Evolutionary conservation across 2,113 vertebrate genomes (phyloP), one percentile per base, ranked within the genome.

Genomic region (Ptyas mucosa): DNA sequence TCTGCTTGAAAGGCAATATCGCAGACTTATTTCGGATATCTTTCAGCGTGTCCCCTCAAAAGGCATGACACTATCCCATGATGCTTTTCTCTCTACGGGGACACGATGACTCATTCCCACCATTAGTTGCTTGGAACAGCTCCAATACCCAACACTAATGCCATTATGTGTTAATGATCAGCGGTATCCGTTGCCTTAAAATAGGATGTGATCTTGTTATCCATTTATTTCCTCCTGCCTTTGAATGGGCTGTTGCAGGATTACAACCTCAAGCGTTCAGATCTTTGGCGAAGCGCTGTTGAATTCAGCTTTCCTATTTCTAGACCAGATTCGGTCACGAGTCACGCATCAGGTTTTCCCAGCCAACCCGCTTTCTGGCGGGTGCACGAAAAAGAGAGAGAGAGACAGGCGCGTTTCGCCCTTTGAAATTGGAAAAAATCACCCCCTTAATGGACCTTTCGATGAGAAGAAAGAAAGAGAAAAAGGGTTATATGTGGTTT

Each of bases 131-230:
- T 85, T 93, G 92, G 64, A 95, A 94, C 88, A 94, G 91, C 91
- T 97, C 95, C 90, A 85, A 94, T 91, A 95, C 94, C 92, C 92
- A 96, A 94, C 89, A 94, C 94, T 95, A 96, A 96, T 5, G 94
- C 92, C 91, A 96, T 95, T 97, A 97, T 85, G 94, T 95, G 95
- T 95, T 96, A 96, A 95, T 94, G 90, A 93, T 94, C 90, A 95
- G 89, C 87, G 95, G 93, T 92, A 96, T 94, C 93, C 86, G 93
- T 90, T 10, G 95, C 75, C 93, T 89, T 81, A 61, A 90, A 93
- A 90, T 89, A 90, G 90, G 12, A 89, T 90, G 88, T 43, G 88
- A 58, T 54, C 92, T 81, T 18, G 52, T 90, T 93, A 90, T 86
- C 54, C 29, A 53, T 86, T 90, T 93, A 58, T 86, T 93, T 90